Evolutionary conservation across 1,140 invertebrate genomes (phyloP), one percentile per base, ranked within the genome.

Genomic region (Drosophila grimshawi): DNA sequence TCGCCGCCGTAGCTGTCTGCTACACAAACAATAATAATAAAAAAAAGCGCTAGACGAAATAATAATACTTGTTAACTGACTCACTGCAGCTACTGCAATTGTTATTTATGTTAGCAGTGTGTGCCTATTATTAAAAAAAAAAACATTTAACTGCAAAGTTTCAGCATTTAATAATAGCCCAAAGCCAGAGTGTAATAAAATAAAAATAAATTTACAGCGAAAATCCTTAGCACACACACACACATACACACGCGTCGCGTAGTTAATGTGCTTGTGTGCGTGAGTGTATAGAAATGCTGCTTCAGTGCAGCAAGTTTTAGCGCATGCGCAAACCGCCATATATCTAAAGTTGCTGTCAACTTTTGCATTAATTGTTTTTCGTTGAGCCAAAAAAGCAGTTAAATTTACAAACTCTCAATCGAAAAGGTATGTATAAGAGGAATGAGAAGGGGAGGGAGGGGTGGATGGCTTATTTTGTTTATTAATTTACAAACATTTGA

Each of bases 11-110:
- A 60, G 57, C 57, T 60, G 68, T 73, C 49, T 61, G 72, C 81
- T 72, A 76, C 69, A 77, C 78, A 86, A 86, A 86, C 82, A 86
- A 86, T 88, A 86, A 86, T 86, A 86, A 86, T 88, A 71, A 71
- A 78, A 85, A 83, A 78, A 86, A 86, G 71, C 79, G 80, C 62
- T 86, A 82, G 76, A 82, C 82, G 60, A 81, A 81, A 85, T 73
- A 65, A 66, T 61, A 82, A 76, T 73, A 82, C 48, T 65, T 71
- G 69, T 51, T 65, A 83, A 85, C 78, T 85, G 78, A 55, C 71
- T 68, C 52, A 30, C 37, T 78, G 55, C 49, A 33, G 29, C 35
- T 39, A 30, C 30, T 27, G 33, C 4, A 3, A n/a, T 53, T 68
- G 43, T 62, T 63, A 8, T 35, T 8, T 11, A 27, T 35, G 2